Conservation (phyloP, 2,113 vertebrate species). For the Pelusios castaneus region DNA sequence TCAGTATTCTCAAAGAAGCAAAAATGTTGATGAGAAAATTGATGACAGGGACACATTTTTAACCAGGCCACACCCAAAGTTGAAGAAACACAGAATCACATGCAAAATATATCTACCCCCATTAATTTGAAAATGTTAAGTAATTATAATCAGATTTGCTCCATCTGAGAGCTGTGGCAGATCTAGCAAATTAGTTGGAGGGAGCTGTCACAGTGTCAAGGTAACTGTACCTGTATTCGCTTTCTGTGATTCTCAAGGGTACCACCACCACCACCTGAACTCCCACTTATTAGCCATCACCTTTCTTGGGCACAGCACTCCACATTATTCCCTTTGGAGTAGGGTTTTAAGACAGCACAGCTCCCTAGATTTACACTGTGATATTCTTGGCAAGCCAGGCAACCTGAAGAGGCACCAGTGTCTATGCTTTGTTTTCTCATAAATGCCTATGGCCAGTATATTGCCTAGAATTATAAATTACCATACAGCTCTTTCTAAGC, state of each 20-base stretch:
- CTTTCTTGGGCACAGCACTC: background rate
- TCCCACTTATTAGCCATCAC: background rate
- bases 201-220: background rate
- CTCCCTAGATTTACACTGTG: background rate
- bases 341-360: background rate
- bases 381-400: background rate
- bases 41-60: background rate
- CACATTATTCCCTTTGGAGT: background rate
- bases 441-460: background rate
- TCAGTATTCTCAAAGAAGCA: background rate
- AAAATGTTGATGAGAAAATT: background rate
- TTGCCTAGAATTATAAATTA: background rate
- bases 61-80: background rate
- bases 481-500: background rate
- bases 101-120: background rate
- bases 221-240: background rate
- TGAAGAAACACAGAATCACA: background rate
- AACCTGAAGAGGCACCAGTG: background rate
- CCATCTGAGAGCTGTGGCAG: fast-evolving
- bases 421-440: background rate
- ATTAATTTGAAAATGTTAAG: background rate
- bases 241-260: background rate
- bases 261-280: background rate
- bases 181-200: background rate
- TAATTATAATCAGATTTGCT: background rate